Conservation (phyloP, 2,888 invertebrate genomes). For the Scrobipalpa atriplicella region DNA sequence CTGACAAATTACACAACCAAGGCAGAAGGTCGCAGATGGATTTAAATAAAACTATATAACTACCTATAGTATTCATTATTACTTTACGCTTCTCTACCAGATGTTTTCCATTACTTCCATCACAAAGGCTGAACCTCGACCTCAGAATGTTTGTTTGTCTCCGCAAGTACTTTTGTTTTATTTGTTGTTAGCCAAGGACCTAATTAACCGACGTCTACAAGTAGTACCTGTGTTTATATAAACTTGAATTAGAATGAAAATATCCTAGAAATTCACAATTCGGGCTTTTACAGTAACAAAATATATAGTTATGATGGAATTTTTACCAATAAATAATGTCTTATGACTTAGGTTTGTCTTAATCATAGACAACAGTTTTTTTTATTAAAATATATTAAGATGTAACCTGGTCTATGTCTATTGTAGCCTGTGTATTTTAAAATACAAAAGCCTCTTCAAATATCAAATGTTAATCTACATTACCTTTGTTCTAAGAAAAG, state of each 20-base stretch:
- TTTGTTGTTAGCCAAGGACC: conserved; percentile 20
- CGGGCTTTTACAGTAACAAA: too few species aligned
- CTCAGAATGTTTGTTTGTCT: conserved; percentile 18
- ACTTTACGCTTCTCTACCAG: neutral
- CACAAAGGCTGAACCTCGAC: neutral
- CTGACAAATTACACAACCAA: neutral
- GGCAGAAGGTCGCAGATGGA: neutral
- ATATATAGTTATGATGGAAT: too few species aligned
- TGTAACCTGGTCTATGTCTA: too few species aligned
- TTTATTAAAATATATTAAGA: too few species aligned
- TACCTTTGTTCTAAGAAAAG: neutral
- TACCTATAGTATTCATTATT: too few species aligned
- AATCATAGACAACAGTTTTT: too few species aligned
- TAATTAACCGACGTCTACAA: conserved; percentile 20
- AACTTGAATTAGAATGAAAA: neutral
- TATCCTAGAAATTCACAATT: too few species aligned
- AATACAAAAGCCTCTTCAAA: neutral
- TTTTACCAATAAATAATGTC: too few species aligned
- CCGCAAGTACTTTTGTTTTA: conserved; percentile 4
- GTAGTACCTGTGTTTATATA: neutral
- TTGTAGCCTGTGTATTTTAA: too few species aligned
- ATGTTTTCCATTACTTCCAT: neutral
- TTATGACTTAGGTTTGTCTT: too few species aligned
- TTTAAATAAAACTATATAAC: too few species aligned
- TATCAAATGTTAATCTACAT: neutral